Evolutionary conservation across 2,113 vertebrate species (phyloP).

Genomic region (Planiliza haematocheilus): DNA sequence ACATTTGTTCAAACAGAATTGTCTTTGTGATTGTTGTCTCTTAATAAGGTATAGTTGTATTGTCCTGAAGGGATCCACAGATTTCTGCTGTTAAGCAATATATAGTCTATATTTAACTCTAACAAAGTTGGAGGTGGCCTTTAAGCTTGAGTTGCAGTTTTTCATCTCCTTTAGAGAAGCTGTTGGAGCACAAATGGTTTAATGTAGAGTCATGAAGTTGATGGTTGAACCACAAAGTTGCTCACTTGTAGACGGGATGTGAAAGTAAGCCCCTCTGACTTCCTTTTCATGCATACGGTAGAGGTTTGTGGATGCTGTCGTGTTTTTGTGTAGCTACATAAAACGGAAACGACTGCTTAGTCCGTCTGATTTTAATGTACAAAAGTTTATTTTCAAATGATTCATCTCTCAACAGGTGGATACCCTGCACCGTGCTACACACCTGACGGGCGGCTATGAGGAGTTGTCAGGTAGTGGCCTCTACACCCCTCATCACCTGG

Average conservation of each 20-base stretch:
- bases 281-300: constrained; percentile 30
- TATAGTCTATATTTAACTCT: neutral
- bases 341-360: neutral
- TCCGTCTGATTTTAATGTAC: neutral
- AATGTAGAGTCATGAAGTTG: constrained; percentile 18
- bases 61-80: constrained; percentile 44
- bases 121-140: neutral
- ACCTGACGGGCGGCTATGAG: constrained; percentile 88
- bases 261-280: neutral
- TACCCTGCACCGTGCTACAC: constrained; percentile 89
- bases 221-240: constrained; percentile 19
- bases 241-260: neutral
- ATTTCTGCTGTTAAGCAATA: constrained; percentile 51
- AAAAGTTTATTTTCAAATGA: constrained; percentile 20
- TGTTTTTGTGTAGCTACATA: constrained; percentile 7
- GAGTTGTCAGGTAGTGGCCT: constrained; percentile 82
- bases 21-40: constrained; percentile 21
- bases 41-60: neutral
- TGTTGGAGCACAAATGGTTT: neutral
- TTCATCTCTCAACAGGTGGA: constrained; percentile 79
- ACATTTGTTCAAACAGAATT: constrained; percentile 6
- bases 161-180: neutral
- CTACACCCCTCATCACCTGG: constrained; percentile 83
- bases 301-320: constrained; percentile 54
- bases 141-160: constrained; percentile 14